Percentiles rank a stretch among this genome's conserved stretches.
These are phyloP conservation scores for Dendrocincla fuliginosa DNA, from an alignment of 2,797 vertebrate species.

Conservation along the genomic window DNA sequence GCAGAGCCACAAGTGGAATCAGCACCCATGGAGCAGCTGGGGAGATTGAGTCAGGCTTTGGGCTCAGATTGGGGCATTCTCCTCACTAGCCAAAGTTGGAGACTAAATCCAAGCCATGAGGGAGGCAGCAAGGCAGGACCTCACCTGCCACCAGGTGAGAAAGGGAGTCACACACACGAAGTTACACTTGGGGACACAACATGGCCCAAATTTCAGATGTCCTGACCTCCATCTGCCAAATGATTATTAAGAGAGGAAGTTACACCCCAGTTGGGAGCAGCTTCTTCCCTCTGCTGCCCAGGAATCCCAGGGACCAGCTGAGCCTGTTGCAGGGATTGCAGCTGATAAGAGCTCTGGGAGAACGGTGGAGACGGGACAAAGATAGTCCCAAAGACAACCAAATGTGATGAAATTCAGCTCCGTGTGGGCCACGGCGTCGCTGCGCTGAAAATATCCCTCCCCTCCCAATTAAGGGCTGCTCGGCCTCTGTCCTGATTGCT, in stretches of 20 bases:
- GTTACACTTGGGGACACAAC: neutral
- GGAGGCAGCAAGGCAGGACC: neutral
- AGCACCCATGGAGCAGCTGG: neutral
- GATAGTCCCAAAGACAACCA: neutral
- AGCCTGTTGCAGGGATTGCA: neutral
- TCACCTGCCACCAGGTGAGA: neutral
- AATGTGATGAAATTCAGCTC: neutral
- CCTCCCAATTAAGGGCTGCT: neutral
- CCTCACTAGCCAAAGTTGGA: neutral
- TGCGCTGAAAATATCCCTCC: neutral
- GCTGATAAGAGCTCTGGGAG: neutral
- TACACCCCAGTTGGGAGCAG: neutral
- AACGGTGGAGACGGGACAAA: neutral
- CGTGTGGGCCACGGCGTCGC: accelerated
- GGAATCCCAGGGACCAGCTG: neutral
- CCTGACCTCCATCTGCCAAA: neutral
- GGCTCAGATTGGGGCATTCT: neutral
- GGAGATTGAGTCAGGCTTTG: neutral
- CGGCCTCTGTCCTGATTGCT: neutral
- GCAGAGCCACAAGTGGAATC: neutral
- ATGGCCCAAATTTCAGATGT: neutral
- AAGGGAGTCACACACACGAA: neutral
- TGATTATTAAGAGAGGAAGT: neutral
- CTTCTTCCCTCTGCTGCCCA: neutral
- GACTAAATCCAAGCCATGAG: neutral